phyloP scores from a whole-genome alignment of 1,140 invertebrate genomes.

The Caenorhabditis brenneri region DNA sequence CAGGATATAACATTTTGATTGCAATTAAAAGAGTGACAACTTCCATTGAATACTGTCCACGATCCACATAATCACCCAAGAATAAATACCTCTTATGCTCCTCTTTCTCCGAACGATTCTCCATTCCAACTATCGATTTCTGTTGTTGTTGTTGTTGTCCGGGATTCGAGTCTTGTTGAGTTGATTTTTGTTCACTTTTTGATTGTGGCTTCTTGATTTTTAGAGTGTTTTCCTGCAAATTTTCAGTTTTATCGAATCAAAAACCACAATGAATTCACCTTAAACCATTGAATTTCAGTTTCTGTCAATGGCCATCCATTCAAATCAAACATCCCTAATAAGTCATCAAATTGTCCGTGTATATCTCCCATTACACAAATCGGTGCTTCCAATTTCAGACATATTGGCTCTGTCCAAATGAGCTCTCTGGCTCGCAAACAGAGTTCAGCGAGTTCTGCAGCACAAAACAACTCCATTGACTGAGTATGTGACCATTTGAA shows the following conservation, averaged over 20 bases:
- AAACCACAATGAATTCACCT: too few relatives aligned
- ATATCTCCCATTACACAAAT: slow-evolving; percentile 38
- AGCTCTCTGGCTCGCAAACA: neutral
- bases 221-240: neutral
- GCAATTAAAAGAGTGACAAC: neutral
- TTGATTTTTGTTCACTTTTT: neutral
- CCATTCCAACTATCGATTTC: neutral
- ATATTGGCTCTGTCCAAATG: slow-evolving; percentile 20
- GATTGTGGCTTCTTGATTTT: neutral
- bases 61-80: slow-evolving; percentile 21
- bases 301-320: slow-evolving; percentile 47
- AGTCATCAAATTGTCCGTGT: slow-evolving; percentile 54
- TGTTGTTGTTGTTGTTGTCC: too few relatives aligned
- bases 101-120: neutral
- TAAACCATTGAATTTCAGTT: neutral
- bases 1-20: slow-evolving; percentile 73
- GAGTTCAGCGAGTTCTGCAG: slow-evolving; percentile 1
- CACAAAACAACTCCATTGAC: slow-evolving; percentile 11
- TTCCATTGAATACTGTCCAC: slow-evolving; percentile 11
- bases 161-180: neutral
- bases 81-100: slow-evolving; percentile 7
- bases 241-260: too few relatives aligned
- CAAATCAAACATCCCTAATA: slow-evolving; percentile 46
- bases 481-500: neutral
- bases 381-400: neutral